phyloP scores from a whole-genome alignment of 1,140 invertebrate genomes.

The Sesamia nonagrioides region DNA sequence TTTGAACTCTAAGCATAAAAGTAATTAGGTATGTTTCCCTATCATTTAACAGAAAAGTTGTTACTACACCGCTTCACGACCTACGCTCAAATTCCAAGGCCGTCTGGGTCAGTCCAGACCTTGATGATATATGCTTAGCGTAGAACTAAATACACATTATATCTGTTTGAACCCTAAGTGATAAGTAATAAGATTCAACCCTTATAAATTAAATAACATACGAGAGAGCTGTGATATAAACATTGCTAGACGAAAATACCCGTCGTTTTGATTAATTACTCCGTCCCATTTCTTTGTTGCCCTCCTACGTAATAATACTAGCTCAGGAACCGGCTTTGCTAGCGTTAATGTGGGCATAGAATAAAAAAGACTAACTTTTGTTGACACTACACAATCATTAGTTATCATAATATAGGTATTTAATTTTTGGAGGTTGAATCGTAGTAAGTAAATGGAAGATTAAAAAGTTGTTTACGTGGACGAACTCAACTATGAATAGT shows the following conservation, averaged over 20 bases:
- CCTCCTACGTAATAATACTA: constrained; percentile 12
- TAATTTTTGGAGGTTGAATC: not conserved
- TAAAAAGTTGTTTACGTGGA: not conserved
- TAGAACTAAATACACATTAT: not conserved
- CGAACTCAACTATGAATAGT: not conserved
- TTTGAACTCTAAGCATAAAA: no score
- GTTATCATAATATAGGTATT: not conserved
- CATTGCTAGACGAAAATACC: constrained; percentile 7
- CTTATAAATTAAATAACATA: constrained; percentile 26
- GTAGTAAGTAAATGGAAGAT: not conserved
- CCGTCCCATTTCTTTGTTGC: constrained; percentile 21
- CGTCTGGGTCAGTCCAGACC: not conserved
- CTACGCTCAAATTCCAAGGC: constrained; percentile 1
- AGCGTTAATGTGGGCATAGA: not conserved
- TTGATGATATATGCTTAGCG: not conserved
- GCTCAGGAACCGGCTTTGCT: constrained; percentile 1
- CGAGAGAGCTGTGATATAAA: not conserved
- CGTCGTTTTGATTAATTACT: constrained; percentile 21
- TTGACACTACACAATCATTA: constrained; percentile 17
- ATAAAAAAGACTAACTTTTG: not conserved
- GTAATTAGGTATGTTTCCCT: not conserved
- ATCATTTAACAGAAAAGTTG: not conserved
- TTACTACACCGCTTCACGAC: not conserved
- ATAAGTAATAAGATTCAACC: constrained; percentile 15
- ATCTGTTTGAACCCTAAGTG: constrained; percentile 1